These are phyloP conservation scores for Apostichopus parvimensis DNA, from an alignment of 35 echinoderm and acorn worm genomes.

Conservation along the genomic window DNA sequence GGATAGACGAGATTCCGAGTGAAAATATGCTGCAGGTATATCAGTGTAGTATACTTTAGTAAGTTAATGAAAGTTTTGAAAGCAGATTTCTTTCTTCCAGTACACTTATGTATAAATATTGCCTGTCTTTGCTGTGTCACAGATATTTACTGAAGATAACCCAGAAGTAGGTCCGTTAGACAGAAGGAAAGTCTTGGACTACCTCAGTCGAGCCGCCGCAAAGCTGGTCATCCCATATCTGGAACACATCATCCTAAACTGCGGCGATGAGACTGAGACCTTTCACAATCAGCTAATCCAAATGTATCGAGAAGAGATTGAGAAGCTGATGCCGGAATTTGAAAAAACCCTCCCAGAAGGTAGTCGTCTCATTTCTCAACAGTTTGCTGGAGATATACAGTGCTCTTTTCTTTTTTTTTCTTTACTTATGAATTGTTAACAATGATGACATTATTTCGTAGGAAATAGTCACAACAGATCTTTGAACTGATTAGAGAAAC, in stretches of 20 bases:
- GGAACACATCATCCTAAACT: slow-evolving; percentile 85
- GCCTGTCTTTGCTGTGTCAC: not conserved
- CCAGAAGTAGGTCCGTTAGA: slow-evolving; percentile 89
- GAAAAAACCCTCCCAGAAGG: slow-evolving; percentile 84
- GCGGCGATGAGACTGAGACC: slow-evolving; percentile 68
- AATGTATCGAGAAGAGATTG: slow-evolving; percentile 87
- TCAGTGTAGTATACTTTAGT: too few relatives aligned
- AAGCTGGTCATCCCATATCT: slow-evolving; percentile 88
- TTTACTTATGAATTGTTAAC: too few relatives aligned
- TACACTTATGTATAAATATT: too few relatives aligned
- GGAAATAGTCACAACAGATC: too few relatives aligned
- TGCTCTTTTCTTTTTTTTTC: too few relatives aligned
- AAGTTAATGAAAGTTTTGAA: too few relatives aligned
- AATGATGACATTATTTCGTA: too few relatives aligned
- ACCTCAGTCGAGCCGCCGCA: slow-evolving; percentile 57
- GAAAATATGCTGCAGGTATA: too few relatives aligned
- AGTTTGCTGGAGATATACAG: too few relatives aligned
- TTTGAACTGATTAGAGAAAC: too few relatives aligned
- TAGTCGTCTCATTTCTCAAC: not conserved
- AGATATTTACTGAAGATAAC: slow-evolving; percentile 98
- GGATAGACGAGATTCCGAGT: too few relatives aligned
- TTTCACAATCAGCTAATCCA: slow-evolving; percentile 96
- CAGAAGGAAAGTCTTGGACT: slow-evolving; percentile 74
- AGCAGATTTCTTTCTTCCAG: too few relatives aligned
- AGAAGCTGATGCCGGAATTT: slow-evolving; percentile 80